Percentiles rank a stretch among this genome's conserved stretches.
Evolutionary conservation across 1,140 invertebrate genomes (phyloP).

Genomic region (Parasteatoda tepidariorum): DNA sequence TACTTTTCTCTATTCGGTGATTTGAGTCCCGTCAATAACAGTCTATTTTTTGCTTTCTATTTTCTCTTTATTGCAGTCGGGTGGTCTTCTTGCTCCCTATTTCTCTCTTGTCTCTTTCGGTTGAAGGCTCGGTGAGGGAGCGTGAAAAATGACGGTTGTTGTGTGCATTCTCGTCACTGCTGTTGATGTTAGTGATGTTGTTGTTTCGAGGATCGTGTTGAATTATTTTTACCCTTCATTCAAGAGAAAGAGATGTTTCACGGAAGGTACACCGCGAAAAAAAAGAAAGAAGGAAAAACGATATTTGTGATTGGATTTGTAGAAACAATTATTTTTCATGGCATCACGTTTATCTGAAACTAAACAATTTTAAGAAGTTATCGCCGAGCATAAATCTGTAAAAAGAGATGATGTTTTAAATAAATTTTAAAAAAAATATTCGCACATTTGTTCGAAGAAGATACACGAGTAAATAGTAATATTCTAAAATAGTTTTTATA

Average conservation of each 20-base stretch:
- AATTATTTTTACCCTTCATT: not conserved
- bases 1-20: slow-evolving; percentile 33
- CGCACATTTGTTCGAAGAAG: too few relatives aligned
- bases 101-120: not conserved
- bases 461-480: too few relatives aligned
- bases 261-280: too few relatives aligned
- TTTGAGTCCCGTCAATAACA: slow-evolving; percentile 53
- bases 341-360: too few relatives aligned
- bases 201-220: not conserved
- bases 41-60: slow-evolving; percentile 8
- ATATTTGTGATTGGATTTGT: too few relatives aligned
- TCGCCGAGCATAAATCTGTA: too few relatives aligned
- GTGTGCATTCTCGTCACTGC: not conserved
- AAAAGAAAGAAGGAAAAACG: too few relatives aligned
- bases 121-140: not conserved
- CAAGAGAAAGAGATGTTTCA: not conserved
- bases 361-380: too few relatives aligned
- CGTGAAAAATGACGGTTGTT: slow-evolving; percentile 7
- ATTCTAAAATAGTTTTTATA: too few relatives aligned
- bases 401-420: too few relatives aligned
- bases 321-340: too few relatives aligned
- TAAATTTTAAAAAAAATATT: too few relatives aligned
- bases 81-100: not conserved
- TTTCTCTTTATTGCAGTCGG: not conserved
- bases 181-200: not conserved